Base-by-base conservation (phyloP, 2,888 invertebrate genomes). In the Microctonus hyperodae region DNA sequence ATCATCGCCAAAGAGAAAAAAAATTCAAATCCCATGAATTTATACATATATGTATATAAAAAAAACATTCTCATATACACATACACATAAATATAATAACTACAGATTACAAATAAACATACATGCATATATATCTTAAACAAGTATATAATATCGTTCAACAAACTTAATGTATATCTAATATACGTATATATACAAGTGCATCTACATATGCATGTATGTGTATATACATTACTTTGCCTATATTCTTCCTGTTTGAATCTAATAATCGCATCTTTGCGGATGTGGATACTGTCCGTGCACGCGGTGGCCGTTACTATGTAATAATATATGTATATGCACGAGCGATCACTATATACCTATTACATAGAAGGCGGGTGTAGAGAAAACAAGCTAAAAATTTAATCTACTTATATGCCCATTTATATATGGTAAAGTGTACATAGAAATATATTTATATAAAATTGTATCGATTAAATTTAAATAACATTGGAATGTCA, bases 191-290 rank as follows among this genome's bases (percentile, higher is more conserved):
- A n/a, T n/a, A n/a, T n/a, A n/a, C n/a, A n/a, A n/a, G n/a, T n/a
- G n/a, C n/a, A n/a, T n/a, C n/a, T n/a, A n/a, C n/a, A 11, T 48
- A 25, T 50, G 25, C n/a, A n/a, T 48, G 63, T 57, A 40, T 55
- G 51, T 53, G 31, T 51, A 63, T 62, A 13, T 60, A 50, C 37
- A 51, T 33, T 20, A 44, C 40, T 35, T 53, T 20, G 53, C 40
- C 44, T 53, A 37, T 65, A 59, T 58, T 53, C 62, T 68, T 53
- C 59, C 59, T 60, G 33, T 65, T 66, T 40, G 28, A 65, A 71
- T 69, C 63, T 68, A 65, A 70, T 70, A 67, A 67, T 71, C 68
- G 59, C 60, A 70, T 68, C 70, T 70, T 16, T 65, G 68, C 68
- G 71, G 67, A 71, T 70, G 68, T 63, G 58, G 44, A 66, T 71